A percentile compares a stretch with the other conserved stretches of the same genome.
phyloP scores from a whole-genome alignment of 2,888 invertebrate species.

The Oscheius sp. region DNA sequence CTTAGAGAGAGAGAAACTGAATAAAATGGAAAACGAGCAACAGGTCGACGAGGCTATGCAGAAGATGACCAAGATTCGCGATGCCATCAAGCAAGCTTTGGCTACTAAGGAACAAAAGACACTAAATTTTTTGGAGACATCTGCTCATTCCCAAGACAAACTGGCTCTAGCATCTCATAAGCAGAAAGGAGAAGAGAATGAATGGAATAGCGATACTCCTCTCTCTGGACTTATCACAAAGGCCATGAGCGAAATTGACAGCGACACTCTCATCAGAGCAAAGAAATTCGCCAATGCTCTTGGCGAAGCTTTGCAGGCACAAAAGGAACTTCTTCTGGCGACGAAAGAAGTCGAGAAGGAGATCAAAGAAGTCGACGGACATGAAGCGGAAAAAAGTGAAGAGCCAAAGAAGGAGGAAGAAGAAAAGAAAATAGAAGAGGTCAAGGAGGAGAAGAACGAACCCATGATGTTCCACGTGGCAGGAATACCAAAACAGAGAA shows the following conservation, averaged over 20 bases:
- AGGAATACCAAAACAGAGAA: conserved; percentile 1
- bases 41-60: conserved; percentile 19
- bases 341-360: conserved; percentile 18
- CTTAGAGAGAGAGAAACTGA: conserved; percentile 25
- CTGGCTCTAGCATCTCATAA: not conserved
- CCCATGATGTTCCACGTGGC: not conserved
- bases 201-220: conserved; percentile 11
- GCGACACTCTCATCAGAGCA: conserved; percentile 29
- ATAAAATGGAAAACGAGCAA: conserved; percentile 7
- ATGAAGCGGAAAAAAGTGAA: not conserved
- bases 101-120: conserved; percentile 29
- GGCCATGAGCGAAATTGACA: conserved; percentile 21
- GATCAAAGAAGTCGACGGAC: not conserved
- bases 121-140: conserved; percentile 24
- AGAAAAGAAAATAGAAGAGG: conserved; percentile 1
- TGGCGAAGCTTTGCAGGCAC: conserved; percentile 21
- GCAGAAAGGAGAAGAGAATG: conserved; percentile 3
- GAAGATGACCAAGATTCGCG: conserved; percentile 25
- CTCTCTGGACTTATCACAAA: not conserved
- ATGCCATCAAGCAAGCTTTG: conserved; percentile 27
- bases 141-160: not conserved
- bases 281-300: conserved; percentile 31
- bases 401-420: not conserved
- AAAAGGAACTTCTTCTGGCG: conserved; percentile 29
- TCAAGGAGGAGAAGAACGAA: not conserved